Evolutionary conservation across 2,888 invertebrate species (phyloP).

Genomic region (Meloe dianella): DNA sequence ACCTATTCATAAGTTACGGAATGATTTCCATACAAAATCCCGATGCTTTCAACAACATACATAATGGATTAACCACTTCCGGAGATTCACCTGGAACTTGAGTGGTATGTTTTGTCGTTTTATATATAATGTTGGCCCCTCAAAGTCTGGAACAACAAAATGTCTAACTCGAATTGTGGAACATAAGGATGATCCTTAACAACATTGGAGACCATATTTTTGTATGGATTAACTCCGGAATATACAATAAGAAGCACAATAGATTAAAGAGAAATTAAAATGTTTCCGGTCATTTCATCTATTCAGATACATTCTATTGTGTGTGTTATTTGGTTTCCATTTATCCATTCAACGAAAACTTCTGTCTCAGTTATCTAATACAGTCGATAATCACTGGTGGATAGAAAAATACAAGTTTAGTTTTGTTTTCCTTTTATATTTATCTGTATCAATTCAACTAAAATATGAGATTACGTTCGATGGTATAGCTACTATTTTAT

Average conservation of each 20-base stretch:
- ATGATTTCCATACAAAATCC: constrained; percentile 52
- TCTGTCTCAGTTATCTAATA: no score
- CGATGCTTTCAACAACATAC: constrained; percentile 52
- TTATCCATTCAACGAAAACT: background rate
- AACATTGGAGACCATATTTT: background rate
- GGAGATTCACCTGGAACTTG: constrained; percentile 49
- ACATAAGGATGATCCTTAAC: background rate
- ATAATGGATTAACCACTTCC: constrained; percentile 54
- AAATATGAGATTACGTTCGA: constrained; percentile 26
- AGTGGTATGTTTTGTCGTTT: constrained; percentile 34
- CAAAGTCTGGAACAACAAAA: constrained; percentile 36
- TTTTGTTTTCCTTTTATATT: background rate
- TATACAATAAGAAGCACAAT: background rate
- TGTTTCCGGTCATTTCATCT: background rate
- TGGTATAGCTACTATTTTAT: constrained; percentile 11
- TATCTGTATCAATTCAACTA: constrained; percentile 22
- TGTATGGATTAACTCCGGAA: no score
- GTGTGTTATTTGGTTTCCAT: background rate
- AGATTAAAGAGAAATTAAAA: background rate
- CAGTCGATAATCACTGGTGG: background rate
- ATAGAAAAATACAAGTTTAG: background rate
- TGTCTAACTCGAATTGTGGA: background rate
- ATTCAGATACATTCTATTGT: background rate
- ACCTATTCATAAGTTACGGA: constrained; percentile 49
- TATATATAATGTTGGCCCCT: background rate